Evolutionary conservation across 2,888 invertebrate genomes (phyloP), one percentile per base, ranked within the genome.

Genomic region (Odontocerum albicorne): DNA sequence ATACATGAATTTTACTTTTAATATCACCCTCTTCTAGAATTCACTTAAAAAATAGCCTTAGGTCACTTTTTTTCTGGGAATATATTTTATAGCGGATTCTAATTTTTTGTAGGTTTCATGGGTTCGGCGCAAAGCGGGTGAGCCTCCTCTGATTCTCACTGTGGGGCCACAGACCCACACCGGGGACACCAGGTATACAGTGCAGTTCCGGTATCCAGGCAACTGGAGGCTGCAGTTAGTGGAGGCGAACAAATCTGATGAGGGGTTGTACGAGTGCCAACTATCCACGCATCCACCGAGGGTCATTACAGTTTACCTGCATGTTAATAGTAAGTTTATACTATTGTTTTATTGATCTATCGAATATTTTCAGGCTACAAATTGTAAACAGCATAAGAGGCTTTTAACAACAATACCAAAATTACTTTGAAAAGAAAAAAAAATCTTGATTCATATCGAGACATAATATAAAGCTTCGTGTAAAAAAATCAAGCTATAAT

Each of bases 41-140:
- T 13, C 13, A 2, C 13, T 13, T 16, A 13, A 13, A 13, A 35
- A n/a, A n/a, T n/a, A n/a, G n/a, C n/a, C n/a, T n/a, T n/a, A n/a
- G n/a, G n/a, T n/a, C n/a, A n/a, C n/a, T n/a, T n/a, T n/a, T n/a
- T n/a, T n/a, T n/a, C n/a, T n/a, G n/a, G n/a, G n/a, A n/a, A n/a
- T n/a, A n/a, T n/a, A n/a, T n/a, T n/a, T n/a, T n/a, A n/a, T n/a
- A n/a, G n/a, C n/a, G n/a, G n/a, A n/a, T n/a, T n/a, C n/a, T n/a
- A n/a, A 16, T 47, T 15, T 21, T 39, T 12, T 13, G 16, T 64
- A 83, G 83, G 83, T 83, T 15, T 86, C 87, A 22, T 88, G 87
- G 87, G 85, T 87, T 3, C 79, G 86, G 59, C 79, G 80, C 68
- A 77, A 74, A 6, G 72, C 70, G 63, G 77, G 75, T 36, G 77